These are phyloP conservation scores for Chaunax sp. DNA, from an alignment of 2,797 vertebrate genomes.

Conservation along the genomic window DNA sequence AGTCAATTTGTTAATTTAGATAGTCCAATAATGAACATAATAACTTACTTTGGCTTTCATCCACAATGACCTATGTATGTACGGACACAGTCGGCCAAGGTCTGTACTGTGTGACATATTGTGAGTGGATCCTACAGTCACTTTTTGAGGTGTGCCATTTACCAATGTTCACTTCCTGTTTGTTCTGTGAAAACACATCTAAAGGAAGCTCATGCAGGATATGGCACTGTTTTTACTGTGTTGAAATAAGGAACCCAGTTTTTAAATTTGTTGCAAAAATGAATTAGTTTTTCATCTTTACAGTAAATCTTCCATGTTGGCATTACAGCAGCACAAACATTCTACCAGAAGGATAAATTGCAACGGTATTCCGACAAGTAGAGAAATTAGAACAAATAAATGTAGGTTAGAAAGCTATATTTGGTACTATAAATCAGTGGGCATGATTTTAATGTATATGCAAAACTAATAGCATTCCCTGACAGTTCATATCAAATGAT, in stretches of 20 bases:
- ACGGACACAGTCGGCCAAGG: not conserved
- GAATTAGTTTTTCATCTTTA: not conserved
- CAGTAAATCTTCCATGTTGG: not conserved
- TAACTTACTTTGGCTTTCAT: not conserved
- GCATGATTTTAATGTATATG: not conserved
- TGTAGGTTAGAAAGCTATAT: not conserved
- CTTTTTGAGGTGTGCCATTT: slow-evolving; percentile 76
- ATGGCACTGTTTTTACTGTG: slow-evolving; percentile 33
- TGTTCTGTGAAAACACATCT: slow-evolving; percentile 61
- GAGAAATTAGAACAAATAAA: not conserved
- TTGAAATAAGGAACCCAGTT: slow-evolving; percentile 9
- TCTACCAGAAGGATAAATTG: not conserved
- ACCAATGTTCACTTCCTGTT: slow-evolving; percentile 68
- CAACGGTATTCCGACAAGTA: not conserved
- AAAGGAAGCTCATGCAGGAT: slow-evolving; percentile 67
- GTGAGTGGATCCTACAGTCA: slow-evolving; percentile 55
- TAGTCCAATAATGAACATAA: slow-evolving; percentile 10
- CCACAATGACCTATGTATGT: not conserved
- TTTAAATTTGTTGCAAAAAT: slow-evolving; percentile 10
- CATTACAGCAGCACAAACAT: not conserved
- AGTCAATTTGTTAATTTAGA: slow-evolving; percentile 5
- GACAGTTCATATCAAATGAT: too few relatives aligned
- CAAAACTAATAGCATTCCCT: too few relatives aligned
- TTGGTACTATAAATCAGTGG: not conserved
- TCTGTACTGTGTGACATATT: slow-evolving; percentile 21